Percentiles rank a stretch among this genome's conserved stretches.
phyloP scores from a whole-genome alignment of 2,888 invertebrate species.

The Heliothis peltigera region DNA sequence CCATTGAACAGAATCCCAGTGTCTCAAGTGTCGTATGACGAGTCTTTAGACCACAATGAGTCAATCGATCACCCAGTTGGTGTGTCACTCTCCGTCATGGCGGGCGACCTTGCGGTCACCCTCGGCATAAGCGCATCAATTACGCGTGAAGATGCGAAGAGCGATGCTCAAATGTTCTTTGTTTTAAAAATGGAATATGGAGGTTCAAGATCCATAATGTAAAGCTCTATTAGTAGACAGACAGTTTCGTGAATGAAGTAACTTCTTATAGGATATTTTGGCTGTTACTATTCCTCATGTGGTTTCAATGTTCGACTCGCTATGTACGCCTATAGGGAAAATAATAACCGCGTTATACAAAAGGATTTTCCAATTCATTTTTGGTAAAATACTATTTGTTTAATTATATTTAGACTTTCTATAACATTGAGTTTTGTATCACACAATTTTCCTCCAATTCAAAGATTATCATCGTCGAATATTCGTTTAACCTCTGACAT shows the following conservation, averaged over 20 bases:
- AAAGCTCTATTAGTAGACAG: background rate
- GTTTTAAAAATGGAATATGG: constrained; percentile 9
- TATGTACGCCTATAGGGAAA: background rate
- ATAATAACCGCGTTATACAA: background rate
- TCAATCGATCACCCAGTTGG: constrained; percentile 60
- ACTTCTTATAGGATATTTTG: no score
- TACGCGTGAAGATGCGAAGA: constrained; percentile 38
- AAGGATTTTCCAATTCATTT: background rate
- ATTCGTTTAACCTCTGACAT: constrained; percentile 19
- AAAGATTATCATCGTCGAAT: constrained; percentile 3
- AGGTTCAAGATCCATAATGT: background rate
- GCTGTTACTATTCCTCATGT: background rate
- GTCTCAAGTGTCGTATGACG: constrained; percentile 47
- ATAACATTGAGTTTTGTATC: constrained; percentile 9
- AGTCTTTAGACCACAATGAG: constrained; percentile 60
- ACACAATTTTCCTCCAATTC: constrained; percentile 9
- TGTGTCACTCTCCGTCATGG: constrained; percentile 65
- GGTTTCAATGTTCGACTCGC: background rate
- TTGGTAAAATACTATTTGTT: background rate
- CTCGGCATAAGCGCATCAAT: constrained; percentile 62
- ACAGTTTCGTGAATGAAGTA: no score
- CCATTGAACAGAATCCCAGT: constrained; percentile 12
- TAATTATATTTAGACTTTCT: no score
- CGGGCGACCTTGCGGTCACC: constrained; percentile 72
- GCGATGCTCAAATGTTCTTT: constrained; percentile 19